These are phyloP conservation scores for Bovichtus diacanthus DNA, from an alignment of 2,797 vertebrate genomes.

Conservation along the genomic window DNA sequence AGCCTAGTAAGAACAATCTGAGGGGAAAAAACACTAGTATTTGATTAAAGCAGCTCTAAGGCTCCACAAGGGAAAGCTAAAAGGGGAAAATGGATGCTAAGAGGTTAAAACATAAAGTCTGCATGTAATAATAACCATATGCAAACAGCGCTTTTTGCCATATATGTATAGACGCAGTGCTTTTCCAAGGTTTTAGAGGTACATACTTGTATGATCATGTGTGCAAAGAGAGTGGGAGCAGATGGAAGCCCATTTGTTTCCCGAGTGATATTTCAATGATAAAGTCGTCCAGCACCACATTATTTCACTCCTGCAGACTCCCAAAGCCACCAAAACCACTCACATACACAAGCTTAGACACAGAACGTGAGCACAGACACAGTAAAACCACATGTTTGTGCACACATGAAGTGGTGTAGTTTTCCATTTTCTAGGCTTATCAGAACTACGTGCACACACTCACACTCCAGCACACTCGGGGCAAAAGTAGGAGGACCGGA, in stretches of 20 bases:
- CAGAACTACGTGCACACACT: slow-evolving; percentile 15
- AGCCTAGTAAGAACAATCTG: not conserved
- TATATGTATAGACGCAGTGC: slow-evolving; percentile 2
- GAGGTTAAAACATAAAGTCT: slow-evolving; percentile 20
- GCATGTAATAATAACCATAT: slow-evolving; percentile 25
- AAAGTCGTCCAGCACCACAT: slow-evolving; percentile 31
- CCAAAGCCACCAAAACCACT: slow-evolving; percentile 25
- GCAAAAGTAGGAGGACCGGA: slow-evolving; percentile 64
- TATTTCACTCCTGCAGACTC: slow-evolving; percentile 33
- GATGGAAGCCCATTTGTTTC: slow-evolving; percentile 30
- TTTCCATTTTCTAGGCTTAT: slow-evolving; percentile 16
- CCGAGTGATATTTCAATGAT: slow-evolving; percentile 37
- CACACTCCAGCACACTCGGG: slow-evolving; percentile 33
- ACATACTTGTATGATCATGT: not conserved
- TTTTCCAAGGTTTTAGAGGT: not conserved
- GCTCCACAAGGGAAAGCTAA: not conserved
- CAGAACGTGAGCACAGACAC: slow-evolving; percentile 1
- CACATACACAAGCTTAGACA: slow-evolving; percentile 14
- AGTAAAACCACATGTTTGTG: slow-evolving; percentile 33
- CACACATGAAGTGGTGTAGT: not conserved
- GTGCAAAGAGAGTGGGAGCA: slow-evolving; percentile 3
- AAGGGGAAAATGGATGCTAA: not conserved
- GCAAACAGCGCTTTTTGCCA: slow-evolving; percentile 21
- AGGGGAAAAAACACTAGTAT: not conserved
- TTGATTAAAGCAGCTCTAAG: slow-evolving; percentile 4